phyloP scores from a whole-genome alignment of 1,140 invertebrate genomes.

The Parapsyche elsis region DNA sequence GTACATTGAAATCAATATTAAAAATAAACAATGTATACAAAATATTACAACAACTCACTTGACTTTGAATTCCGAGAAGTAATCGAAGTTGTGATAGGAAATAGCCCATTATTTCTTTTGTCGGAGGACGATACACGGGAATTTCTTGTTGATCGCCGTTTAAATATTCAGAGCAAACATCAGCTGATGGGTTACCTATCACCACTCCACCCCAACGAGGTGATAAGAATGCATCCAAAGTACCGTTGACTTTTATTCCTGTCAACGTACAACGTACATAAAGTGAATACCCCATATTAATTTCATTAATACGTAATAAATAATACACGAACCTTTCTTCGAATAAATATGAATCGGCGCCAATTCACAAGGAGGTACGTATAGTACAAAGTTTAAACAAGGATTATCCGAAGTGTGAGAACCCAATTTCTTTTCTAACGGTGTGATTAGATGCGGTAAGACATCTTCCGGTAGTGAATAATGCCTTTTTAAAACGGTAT shows the following conservation, averaged over 20 bases:
- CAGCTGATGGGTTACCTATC: slow-evolving; percentile 74
- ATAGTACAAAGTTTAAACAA: slow-evolving; percentile 86
- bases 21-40: slow-evolving; percentile 13
- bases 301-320: not conserved
- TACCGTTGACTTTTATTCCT: slow-evolving; percentile 54
- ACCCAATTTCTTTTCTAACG: slow-evolving; percentile 86
- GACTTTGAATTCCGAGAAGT: slow-evolving; percentile 79
- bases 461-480: slow-evolving; percentile 74
- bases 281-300: not conserved
- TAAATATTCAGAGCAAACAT: slow-evolving; percentile 65
- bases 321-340: slow-evolving; percentile 58
- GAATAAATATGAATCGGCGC: slow-evolving; percentile 81
- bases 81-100: slow-evolving; percentile 83
- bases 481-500: slow-evolving; percentile 66
- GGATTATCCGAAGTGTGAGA: slow-evolving; percentile 85
- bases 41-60: slow-evolving; percentile 61
- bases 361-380: slow-evolving; percentile 78
- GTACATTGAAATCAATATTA: not conserved
- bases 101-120: slow-evolving; percentile 76
- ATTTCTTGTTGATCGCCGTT: slow-evolving; percentile 58
- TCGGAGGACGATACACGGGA: slow-evolving; percentile 66
- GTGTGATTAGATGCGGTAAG: slow-evolving; percentile 80
- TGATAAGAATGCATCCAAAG: slow-evolving; percentile 82
- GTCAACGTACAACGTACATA: not conserved
- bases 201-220: slow-evolving; percentile 93